phyloP scores from a whole-genome alignment of 2,888 invertebrate species.

The Cephus pulcher region DNA sequence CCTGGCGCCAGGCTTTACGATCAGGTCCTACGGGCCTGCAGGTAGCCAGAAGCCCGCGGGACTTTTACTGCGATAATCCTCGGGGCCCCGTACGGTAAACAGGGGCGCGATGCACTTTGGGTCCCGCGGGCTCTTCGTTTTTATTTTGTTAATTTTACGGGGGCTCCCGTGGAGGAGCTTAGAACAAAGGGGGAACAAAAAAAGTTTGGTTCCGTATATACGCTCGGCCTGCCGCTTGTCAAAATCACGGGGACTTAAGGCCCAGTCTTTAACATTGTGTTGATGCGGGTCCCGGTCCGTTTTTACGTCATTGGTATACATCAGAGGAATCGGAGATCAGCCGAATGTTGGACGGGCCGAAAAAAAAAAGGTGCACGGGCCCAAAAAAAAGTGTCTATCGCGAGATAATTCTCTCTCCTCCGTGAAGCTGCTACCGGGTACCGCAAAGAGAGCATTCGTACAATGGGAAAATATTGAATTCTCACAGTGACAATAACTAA shows the following conservation, averaged over 20 bases:
- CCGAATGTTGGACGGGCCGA: neutral
- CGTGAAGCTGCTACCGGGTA: neutral
- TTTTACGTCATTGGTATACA: neutral
- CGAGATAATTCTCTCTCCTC: neutral
- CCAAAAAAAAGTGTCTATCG: neutral
- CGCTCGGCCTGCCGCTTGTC: neutral
- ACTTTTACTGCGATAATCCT: slow-evolving; percentile 8
- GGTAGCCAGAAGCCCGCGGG: slow-evolving; percentile 26
- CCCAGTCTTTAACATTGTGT: neutral
- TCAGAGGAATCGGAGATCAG: neutral
- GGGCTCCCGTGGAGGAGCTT: neutral
- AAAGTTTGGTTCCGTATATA: neutral
- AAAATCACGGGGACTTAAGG: neutral
- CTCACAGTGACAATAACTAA: neutral
- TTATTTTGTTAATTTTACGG: neutral
- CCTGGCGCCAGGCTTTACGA: slow-evolving; percentile 45
- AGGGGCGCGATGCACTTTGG: neutral
- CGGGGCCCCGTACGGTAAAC: slow-evolving; percentile 13
- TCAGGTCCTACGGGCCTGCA: slow-evolving; percentile 24
- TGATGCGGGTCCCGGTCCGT: neutral
- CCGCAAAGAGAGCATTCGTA: neutral
- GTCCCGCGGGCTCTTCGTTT: neutral
- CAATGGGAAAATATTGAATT: neutral
- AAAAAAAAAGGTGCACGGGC: neutral
- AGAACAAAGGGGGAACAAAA: neutral